Evolutionary conservation across 2,113 vertebrate genomes (phyloP).

Genomic region (Hemiprocne comata): DNA sequence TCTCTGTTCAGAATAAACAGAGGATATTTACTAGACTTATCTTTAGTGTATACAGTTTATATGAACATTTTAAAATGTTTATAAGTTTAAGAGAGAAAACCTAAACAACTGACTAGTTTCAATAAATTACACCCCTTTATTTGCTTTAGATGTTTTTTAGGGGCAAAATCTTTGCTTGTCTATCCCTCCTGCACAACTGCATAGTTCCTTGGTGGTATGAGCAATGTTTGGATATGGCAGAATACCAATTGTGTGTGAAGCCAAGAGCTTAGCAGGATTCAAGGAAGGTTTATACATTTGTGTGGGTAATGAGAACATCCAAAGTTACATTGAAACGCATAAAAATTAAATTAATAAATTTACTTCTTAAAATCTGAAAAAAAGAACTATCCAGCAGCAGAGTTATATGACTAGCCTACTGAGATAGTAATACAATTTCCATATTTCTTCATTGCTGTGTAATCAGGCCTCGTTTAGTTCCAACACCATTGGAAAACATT

Average conservation of each 20-base stretch:
- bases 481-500: fast-evolving
- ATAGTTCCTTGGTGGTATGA: background rate
- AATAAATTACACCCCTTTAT: background rate
- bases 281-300: background rate
- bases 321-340: background rate
- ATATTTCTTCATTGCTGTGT: background rate
- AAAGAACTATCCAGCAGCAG: background rate
- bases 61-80: background rate
- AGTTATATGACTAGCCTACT: background rate
- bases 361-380: background rate
- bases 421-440: background rate
- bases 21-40: background rate
- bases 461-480: background rate
- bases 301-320: background rate
- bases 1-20: background rate
- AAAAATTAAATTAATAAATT: background rate
- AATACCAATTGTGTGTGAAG: background rate
- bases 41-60: background rate
- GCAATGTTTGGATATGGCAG: background rate
- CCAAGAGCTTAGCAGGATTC: background rate
- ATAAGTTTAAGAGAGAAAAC: background rate
- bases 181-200: background rate
- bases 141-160: background rate
- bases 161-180: background rate
- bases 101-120: conserved; percentile 4